Conservation (phyloP, 2,113 vertebrate species). For the Murina feae region DNA sequence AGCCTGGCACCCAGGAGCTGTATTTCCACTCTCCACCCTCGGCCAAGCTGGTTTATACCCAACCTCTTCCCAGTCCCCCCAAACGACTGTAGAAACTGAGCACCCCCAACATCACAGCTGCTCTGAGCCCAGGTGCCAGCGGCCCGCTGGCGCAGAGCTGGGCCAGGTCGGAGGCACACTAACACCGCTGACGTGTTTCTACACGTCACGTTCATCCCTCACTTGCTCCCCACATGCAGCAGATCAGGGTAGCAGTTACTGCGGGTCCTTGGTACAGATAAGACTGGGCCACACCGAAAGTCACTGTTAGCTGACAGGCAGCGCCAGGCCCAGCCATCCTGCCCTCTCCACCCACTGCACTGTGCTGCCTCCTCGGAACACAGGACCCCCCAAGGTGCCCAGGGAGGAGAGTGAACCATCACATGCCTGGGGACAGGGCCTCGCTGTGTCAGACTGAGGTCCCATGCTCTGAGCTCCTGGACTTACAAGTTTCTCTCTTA, state of each 20-base stretch:
- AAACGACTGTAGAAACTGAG: not conserved
- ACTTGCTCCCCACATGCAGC: not conserved
- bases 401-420: accelerated
- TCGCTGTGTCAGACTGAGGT: not conserved
- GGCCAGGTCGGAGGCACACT: accelerated
- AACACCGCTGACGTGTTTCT: accelerated
- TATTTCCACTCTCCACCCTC: accelerated
- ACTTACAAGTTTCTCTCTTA: not conserved
- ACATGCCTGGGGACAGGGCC: not conserved
- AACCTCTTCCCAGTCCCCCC: accelerated
- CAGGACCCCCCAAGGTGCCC: not conserved
- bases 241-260: not conserved
- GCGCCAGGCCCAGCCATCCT: not conserved
- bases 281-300: not conserved
- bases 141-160: accelerated
- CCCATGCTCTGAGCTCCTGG: accelerated
- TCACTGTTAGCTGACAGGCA: accelerated
- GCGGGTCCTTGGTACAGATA: accelerated
- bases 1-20: accelerated
- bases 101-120: not conserved
- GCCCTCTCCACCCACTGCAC: not conserved
- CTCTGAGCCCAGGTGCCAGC: accelerated
- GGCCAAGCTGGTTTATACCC: not conserved
- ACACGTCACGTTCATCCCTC: accelerated
- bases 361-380: accelerated